A percentile compares a stretch with the other conserved stretches of the same genome.
Conservation (phyloP, 1,140 invertebrate genomes). For the Popillia japonica region DNA sequence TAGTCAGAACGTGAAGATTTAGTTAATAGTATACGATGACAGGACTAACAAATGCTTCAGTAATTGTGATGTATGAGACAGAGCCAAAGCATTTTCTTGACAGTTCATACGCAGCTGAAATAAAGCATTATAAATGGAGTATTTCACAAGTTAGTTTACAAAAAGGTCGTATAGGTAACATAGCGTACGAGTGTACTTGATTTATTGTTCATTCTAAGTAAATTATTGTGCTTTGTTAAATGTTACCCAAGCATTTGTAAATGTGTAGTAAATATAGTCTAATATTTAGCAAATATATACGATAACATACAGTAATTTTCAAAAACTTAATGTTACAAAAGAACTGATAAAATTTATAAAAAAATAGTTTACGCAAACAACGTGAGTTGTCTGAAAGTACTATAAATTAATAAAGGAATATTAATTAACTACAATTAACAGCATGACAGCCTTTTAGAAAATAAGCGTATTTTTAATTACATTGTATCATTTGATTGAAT, state of each 20-base stretch:
- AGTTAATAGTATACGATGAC: not conserved
- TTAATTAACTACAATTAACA: no score
- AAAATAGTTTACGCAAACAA: no score
- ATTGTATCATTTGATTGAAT: not conserved
- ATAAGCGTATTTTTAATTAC: conserved; percentile 7
- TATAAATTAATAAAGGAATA: no score
- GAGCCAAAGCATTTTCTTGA: conserved; percentile 15
- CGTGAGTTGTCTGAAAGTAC: no score
- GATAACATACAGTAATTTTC: not conserved
- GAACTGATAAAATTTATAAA: no score
- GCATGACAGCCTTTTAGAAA: not conserved
- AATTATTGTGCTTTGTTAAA: not conserved
- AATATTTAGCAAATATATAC: not conserved
- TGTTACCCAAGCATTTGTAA: not conserved
- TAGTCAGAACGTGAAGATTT: not conserved
- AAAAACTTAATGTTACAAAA: no score
- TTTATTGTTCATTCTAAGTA: not conserved
- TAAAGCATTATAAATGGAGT: conserved; percentile 23
- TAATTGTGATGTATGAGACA: conserved; percentile 26
- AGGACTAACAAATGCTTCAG: conserved; percentile 18
- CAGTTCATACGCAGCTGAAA: conserved; percentile 17
- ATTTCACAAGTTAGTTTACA: not conserved
- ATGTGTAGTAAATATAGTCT: not conserved
- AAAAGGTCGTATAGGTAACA: not conserved
- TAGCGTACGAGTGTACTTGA: not conserved